phyloP scores from a whole-genome alignment of 2,113 vertebrate genomes.

The Syrmaticus mikado region DNA sequence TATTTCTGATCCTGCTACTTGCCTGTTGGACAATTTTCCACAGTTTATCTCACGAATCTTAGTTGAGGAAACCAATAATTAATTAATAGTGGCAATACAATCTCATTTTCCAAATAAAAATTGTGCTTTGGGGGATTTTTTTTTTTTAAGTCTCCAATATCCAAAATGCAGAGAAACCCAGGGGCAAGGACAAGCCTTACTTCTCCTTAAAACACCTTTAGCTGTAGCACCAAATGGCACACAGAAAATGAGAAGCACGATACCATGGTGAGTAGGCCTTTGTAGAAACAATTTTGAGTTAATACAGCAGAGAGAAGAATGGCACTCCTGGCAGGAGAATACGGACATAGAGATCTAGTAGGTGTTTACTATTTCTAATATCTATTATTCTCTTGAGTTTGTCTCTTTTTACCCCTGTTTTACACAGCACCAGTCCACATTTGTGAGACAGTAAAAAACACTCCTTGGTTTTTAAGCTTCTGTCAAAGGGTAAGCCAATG shows the following conservation, averaged over 20 bases:
- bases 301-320: background rate
- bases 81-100: background rate
- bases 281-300: background rate
- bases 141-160: background rate
- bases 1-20: background rate
- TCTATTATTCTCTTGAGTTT: background rate
- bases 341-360: background rate
- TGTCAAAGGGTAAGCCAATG: background rate
- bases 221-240: background rate
- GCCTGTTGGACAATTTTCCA: background rate
- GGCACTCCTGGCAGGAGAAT: background rate
- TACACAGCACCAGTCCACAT: background rate
- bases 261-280: background rate
- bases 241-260: background rate
- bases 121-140: background rate
- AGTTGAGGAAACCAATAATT: background rate
- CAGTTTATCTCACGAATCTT: background rate
- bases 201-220: slow-evolving; percentile 12
- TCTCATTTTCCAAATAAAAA: background rate
- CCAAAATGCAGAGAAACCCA: background rate
- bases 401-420: background rate
- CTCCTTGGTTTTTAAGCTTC: background rate
- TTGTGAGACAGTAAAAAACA: background rate
- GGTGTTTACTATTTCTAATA: background rate
- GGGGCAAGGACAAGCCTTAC: background rate